A percentile compares a stretch with the other conserved stretches of the same genome.
phyloP scores from a whole-genome alignment of 2,888 invertebrate species.

The Nineta flava region DNA sequence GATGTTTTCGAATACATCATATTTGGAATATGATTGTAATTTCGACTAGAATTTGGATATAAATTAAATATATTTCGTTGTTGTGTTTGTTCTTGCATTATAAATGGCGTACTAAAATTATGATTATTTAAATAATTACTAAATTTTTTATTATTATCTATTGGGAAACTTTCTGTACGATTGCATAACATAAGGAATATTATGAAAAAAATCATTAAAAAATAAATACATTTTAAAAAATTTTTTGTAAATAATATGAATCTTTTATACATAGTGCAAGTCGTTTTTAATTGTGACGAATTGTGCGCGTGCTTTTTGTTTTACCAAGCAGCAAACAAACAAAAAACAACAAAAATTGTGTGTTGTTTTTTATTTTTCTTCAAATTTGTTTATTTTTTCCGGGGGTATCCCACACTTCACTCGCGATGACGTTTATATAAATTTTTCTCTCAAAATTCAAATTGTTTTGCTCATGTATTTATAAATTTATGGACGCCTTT shows the following conservation, averaged over 20 bases:
- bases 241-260: conserved; percentile 3
- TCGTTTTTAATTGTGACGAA: neutral
- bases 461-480: neutral
- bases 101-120: neutral
- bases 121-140: neutral
- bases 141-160: conserved; percentile 3
- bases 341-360: neutral
- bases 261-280: conserved; percentile 7
- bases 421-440: too few relatives aligned
- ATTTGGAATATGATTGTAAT: neutral
- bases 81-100: neutral
- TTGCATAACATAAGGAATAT: conserved; percentile 5
- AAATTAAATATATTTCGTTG: neutral
- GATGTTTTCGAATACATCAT: too few relatives aligned
- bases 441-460: neutral
- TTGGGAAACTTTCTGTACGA: conserved; percentile 7
- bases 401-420: neutral
- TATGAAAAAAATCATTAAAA: conserved; percentile 6
- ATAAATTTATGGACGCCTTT: conserved; percentile 1
- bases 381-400: neutral
- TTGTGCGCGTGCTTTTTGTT: neutral
- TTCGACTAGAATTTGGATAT: neutral
- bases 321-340: too few relatives aligned
- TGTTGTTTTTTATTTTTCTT: conserved; percentile 1
- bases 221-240: conserved; percentile 7